Evolutionary conservation across 2,888 invertebrate genomes (phyloP).

Genomic region (Drosophila melanosoma): DNA sequence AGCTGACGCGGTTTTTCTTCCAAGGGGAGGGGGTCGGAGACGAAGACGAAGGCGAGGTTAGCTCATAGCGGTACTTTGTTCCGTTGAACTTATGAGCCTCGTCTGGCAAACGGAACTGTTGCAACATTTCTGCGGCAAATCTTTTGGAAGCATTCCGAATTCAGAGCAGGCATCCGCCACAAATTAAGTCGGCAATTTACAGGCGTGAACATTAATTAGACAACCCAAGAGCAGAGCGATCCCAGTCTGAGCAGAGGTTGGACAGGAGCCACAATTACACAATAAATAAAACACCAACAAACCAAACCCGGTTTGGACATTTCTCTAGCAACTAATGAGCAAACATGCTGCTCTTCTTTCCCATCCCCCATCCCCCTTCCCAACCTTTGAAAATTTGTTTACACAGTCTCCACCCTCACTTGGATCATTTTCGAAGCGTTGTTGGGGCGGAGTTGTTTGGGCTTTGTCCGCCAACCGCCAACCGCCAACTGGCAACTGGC

Average conservation of each 20-base stretch:
- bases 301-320: constrained; percentile 9
- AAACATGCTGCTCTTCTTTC: constrained; percentile 42
- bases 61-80: constrained; percentile 69
- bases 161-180: constrained; percentile 68
- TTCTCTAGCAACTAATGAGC: constrained; percentile 61
- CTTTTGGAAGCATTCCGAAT: constrained; percentile 42
- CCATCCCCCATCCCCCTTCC: neutral
- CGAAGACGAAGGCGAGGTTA: constrained; percentile 1
- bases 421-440: constrained; percentile 26
- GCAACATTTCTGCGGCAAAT: constrained; percentile 56
- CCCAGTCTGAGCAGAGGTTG: constrained; percentile 39
- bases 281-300: constrained; percentile 59
- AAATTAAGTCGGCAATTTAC: constrained; percentile 69
- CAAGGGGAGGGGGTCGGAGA: constrained; percentile 4
- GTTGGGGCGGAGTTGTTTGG: constrained; percentile 70
- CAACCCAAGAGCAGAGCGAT: constrained; percentile 40
- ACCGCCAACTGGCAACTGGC: constrained; percentile 58
- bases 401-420: constrained; percentile 45
- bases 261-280: constrained; percentile 53
- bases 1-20: constrained; percentile 55
- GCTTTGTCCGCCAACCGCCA: constrained; percentile 53
- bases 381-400: neutral
- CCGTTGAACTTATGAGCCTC: constrained; percentile 64
- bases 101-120: constrained; percentile 30
- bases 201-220: constrained; percentile 77